Evolutionary conservation across 2,797 vertebrate genomes (phyloP).

Genomic region (Cynopterus sphinx): DNA sequence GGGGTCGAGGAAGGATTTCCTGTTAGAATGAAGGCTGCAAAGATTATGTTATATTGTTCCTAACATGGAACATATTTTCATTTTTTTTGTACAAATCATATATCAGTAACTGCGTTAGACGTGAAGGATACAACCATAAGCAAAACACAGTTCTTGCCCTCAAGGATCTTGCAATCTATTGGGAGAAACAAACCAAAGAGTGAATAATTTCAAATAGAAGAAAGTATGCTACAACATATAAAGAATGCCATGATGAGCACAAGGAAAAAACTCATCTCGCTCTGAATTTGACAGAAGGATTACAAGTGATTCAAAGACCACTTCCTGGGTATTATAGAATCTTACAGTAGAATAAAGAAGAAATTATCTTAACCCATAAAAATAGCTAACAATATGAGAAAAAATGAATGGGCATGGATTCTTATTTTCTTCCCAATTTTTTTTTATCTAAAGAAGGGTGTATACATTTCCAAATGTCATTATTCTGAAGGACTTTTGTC

Average conservation of each 20-base stretch:
- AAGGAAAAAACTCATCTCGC: not conserved
- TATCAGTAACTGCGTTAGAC: not conserved
- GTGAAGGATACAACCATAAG: not conserved
- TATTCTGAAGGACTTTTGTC: not conserved
- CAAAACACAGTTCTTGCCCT: not conserved
- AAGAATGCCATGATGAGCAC: not conserved
- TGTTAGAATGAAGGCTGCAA: not conserved
- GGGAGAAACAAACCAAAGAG: not conserved
- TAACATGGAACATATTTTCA: not conserved
- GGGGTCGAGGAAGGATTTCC: not conserved
- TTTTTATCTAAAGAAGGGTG: not conserved
- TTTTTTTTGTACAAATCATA: not conserved
- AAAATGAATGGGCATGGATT: not conserved
- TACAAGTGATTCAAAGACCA: not conserved
- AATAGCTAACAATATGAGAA: not conserved
- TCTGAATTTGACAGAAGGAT: not conserved
- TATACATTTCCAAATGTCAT: not conserved
- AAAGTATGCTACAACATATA: not conserved
- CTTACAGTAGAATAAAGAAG: not conserved
- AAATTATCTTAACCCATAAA: not conserved
- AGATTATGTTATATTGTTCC: not conserved
- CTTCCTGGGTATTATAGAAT: not conserved
- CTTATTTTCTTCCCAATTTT: not conserved
- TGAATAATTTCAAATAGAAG: not conserved
- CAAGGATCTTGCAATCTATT: not conserved